Base-by-base conservation (phyloP, 2,888 invertebrate species). In the Drosophila neonasuta region DNA sequence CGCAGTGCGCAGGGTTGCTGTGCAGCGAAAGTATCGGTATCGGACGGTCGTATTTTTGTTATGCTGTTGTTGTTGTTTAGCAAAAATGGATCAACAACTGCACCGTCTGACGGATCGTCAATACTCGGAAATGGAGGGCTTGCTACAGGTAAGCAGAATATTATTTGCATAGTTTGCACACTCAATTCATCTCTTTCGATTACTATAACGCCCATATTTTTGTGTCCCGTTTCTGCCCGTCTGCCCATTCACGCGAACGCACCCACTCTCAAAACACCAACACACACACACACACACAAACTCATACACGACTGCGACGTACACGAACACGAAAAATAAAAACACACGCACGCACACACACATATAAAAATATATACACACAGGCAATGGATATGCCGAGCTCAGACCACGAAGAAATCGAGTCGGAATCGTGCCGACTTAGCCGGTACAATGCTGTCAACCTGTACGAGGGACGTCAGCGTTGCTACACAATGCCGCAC, bases 401-500 rank as follows among this genome's bases (percentile, higher is more conserved):
- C 50, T 79, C 74, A 52, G 77, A 77, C 69, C 80, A 83, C 67
- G 80, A 80, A 54, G 82, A 79, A 76, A 73, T 81, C 29, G 80
- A 80, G 41, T 69, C 79, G 71, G 86, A 80, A 51, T 75, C 86
- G 41, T 80, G 81, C 58, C 81, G 86, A 49, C 68, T 80, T 48
- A 80, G 79, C 81, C 80, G 80, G 68, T 79, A 82, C 45, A 86
- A 81, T 73, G 65, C 79, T 49, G 74, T 80, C 67, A 80, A 85
- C 66, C 71, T 85, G 74, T 85, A 85, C 55, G 80, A 80, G 54
- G 81, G 76, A 65, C 80, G 80, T 60, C 80, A 80, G 69, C 90
- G 89, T 57, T 89, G 89, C 61, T 89, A 89, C 67, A 89, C 89
- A 61, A 88, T 89, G 65, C 88, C 90, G 65, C 89, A 89, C 67